Evolutionary conservation across 2,888 invertebrate genomes (phyloP), one percentile per base, ranked within the genome.

Genomic region (Tuta absoluta): DNA sequence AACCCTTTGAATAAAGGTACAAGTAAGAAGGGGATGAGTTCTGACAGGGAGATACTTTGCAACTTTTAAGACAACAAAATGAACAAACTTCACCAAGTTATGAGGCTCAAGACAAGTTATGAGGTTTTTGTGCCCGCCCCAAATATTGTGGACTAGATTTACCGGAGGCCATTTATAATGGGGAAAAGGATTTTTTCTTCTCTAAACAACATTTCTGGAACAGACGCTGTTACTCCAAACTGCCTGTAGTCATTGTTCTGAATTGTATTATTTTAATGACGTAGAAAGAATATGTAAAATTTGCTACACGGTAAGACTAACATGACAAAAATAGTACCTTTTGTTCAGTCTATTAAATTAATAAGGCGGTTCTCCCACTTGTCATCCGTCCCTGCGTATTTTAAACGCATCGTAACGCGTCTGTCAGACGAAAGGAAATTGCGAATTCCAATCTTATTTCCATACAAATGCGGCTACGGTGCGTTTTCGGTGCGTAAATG

Each of bases 61-160:
- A 49, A 49, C 49, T 49, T 49, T 19, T 49, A 21, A 49, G 49
- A 49, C 49, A 49, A 21, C 49, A 21, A 49, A 49, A 49, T 49
- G 49, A 49, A 49, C 49, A 49, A 49, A 49, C 49, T 49, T 49
- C n/a, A 3, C 14, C 41, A 41, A 41, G 41, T 41, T 14, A 41
- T 41, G 41, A 14, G 41, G 2, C 2, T 38, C 14, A 7, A 14
- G n/a, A 12, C 41, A 41, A 41, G 41, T 41, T 14, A 41, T 41
- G 41, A 14, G 41, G 14, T 41, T 49, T 14, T 14, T 14, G 19
- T 49, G n/a, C 11, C 3, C 17, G 19, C 49, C 10, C 21, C 17
- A 49, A 49, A 49, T 49, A 49, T 19, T 19, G 19, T 2, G 17
- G 17, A 19, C n/a, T 41, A 48, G 17, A 48, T 48, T 48, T 5